Percentiles rank a stretch among this genome's conserved stretches.
Conservation (phyloP, 2,113 vertebrate genomes). For the Sinocyclocheilus anshuiensis region DNA sequence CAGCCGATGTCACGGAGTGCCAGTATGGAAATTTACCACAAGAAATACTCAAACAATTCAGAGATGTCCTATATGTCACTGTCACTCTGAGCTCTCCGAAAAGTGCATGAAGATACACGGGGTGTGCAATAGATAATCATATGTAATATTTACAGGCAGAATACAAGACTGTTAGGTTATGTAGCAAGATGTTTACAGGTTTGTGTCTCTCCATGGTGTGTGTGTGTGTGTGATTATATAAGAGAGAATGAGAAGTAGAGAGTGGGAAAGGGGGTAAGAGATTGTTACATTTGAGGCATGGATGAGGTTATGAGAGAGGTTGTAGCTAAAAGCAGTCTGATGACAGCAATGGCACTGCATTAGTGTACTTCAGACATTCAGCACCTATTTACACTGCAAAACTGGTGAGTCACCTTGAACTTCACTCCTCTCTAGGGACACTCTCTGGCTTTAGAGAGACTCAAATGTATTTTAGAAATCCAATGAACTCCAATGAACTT, state of each 20-base stretch:
- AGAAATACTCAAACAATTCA: constrained; percentile 78
- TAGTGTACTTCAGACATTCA: constrained; percentile 45
- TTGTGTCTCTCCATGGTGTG: constrained; percentile 4
- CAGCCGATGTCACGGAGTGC: constrained; percentile 68
- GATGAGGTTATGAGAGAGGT: constrained; percentile 38
- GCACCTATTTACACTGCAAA: constrained; percentile 46
- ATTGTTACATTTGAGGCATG: constrained; percentile 29
- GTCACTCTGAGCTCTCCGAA: constrained; percentile 67
- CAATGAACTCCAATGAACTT: neutral
- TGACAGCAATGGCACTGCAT: constrained; percentile 33
- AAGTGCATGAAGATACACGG: constrained; percentile 13
- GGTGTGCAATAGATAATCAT: constrained; percentile 11
- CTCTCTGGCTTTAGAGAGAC: constrained; percentile 23
- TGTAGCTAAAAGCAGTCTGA: constrained; percentile 50
- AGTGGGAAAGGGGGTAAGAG: constrained; percentile 18
- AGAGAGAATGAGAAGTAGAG: constrained; percentile 3
- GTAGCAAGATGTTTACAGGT: constrained; percentile 51
- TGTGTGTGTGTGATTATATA: constrained; percentile 22
- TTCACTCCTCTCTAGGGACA: constrained; percentile 34
- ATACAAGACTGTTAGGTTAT: constrained; percentile 42
- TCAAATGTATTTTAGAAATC: constrained; percentile 46
- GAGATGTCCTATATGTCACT: constrained; percentile 81
- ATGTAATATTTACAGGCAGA: constrained; percentile 20
- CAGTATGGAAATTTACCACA: constrained; percentile 78
- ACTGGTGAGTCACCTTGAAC: constrained; percentile 52